These are phyloP conservation scores for Hypercompe scribonia DNA, from an alignment of 2,888 invertebrate genomes.

Conservation along the genomic window DNA sequence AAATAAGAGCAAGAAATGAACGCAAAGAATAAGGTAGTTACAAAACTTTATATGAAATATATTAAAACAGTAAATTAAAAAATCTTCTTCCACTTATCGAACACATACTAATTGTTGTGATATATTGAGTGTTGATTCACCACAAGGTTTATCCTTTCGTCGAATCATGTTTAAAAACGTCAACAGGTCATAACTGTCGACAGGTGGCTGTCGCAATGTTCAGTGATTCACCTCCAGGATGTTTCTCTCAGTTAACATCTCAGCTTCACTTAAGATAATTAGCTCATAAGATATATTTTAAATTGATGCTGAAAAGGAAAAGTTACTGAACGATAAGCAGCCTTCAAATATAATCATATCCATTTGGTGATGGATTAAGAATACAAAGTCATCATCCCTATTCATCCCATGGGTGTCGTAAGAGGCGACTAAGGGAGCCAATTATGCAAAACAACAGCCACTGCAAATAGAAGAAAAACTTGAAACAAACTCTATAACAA, in stretches of 20 bases:
- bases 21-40: too few relatives aligned
- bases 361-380: too few relatives aligned
- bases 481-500: too few relatives aligned
- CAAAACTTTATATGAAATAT: not conserved
- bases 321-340: not conserved
- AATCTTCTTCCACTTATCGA: not conserved
- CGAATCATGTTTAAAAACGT: slow-evolving; percentile 10
- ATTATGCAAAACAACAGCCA: too few relatives aligned
- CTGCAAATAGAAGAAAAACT: too few relatives aligned
- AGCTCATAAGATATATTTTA: not conserved
- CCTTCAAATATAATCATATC: too few relatives aligned
- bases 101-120: slow-evolving; percentile 12
- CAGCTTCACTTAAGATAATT: slow-evolving; percentile 4
- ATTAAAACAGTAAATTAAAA: not conserved
- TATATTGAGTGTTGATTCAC: slow-evolving; percentile 6
- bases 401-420: too few relatives aligned
- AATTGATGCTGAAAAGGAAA: not conserved
- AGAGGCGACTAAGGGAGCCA: too few relatives aligned
- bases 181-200: slow-evolving; percentile 6
- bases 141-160: not conserved
- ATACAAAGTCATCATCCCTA: too few relatives aligned
- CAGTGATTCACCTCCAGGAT: not conserved
- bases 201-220: not conserved
- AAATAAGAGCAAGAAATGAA: too few relatives aligned
- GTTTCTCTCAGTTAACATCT: not conserved